Conservation (phyloP, 2,113 vertebrate genomes). For the Catagonus wagneri region DNA sequence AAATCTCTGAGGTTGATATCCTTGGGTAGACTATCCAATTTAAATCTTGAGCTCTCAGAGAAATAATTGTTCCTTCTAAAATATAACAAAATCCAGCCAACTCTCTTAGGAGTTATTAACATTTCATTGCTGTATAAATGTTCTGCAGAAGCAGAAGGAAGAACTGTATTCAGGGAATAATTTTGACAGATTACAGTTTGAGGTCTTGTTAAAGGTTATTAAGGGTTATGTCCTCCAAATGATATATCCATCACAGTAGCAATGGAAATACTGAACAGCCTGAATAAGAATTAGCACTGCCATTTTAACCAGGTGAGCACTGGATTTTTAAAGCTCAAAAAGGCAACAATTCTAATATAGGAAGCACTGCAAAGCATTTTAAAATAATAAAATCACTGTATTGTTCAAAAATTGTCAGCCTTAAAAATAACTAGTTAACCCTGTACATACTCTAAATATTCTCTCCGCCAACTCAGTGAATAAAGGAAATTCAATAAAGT, state of each 20-base stretch:
- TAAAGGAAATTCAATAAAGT: neutral
- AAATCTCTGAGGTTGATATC: neutral
- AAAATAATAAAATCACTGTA: neutral
- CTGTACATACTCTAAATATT: neutral
- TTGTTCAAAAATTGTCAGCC: neutral
- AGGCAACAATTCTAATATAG: slow-evolving; percentile 2
- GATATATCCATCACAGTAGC: slow-evolving; percentile 16
- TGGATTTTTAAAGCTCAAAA: neutral
- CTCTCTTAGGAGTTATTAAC: slow-evolving; percentile 52
- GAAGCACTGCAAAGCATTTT: neutral
- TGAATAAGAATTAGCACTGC: neutral
- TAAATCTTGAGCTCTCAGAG: slow-evolving; percentile 18
- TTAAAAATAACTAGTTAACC: neutral
- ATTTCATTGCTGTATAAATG: slow-evolving; percentile 60
- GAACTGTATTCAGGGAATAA: slow-evolving; percentile 14
- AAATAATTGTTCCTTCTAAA: slow-evolving; percentile 38
- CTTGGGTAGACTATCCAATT: neutral
- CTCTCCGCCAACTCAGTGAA: neutral
- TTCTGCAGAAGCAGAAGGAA: slow-evolving; percentile 23
- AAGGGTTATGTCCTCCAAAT: slow-evolving; percentile 51
- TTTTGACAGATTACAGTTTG: slow-evolving; percentile 55
- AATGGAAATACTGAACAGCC: slow-evolving; percentile 3
- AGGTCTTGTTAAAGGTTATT: slow-evolving; percentile 61
- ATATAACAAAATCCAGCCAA: slow-evolving; percentile 35
- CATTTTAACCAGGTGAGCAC: slow-evolving; percentile 4